Evolutionary conservation across 2,888 invertebrate species (phyloP), one percentile per base, ranked within the genome.

Genomic region (Meteorus cinctellus): DNA sequence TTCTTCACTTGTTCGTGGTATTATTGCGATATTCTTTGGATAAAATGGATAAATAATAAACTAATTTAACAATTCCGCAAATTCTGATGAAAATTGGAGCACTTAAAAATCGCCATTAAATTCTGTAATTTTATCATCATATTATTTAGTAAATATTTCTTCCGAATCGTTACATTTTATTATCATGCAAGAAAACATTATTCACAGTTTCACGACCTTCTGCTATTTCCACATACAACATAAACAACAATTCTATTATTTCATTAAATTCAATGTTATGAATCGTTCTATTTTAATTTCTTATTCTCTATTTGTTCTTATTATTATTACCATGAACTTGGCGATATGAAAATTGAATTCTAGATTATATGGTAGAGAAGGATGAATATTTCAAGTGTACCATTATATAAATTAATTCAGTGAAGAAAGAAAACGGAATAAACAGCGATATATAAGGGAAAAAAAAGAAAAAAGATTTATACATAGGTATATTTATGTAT

Each of bases 361-460:
- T 78, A 72, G 73, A 67, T 65, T 72, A 65, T 19, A 79, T 69
- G 1, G 36, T 29, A 34, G n/a, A 34, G 14, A 16, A 48, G 48
- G 19, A 19, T 8, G 55, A 55, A 55, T 19, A 55, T 19, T 55
- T 55, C 55, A 55, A 55, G 19, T 55, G 55, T 19, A 8, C 55
- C 19, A 55, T 55, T 55, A 80, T 83, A 82, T 79, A 80, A 82
- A 84, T 84, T 84, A 84, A 84, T 84, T 84, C 80, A 79, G 82
- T 83, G 79, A 77, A 75, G 41, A 63, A 72, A 55, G 19, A 36
- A 41, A 36, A 65, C 14, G 60, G 66, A 68, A 59, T 63, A 48
- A 59, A 31, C 45, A 60, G 65, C 12, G 60, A 70, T 51, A 59
- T 41, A 60, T 14, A 77, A 62, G 48, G 66, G 73, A 73, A 55